A percentile compares a stretch with the other conserved stretches of the same genome.
Conservation (phyloP, 1,140 invertebrate genomes). For the Cherax quadricarinatus region DNA sequence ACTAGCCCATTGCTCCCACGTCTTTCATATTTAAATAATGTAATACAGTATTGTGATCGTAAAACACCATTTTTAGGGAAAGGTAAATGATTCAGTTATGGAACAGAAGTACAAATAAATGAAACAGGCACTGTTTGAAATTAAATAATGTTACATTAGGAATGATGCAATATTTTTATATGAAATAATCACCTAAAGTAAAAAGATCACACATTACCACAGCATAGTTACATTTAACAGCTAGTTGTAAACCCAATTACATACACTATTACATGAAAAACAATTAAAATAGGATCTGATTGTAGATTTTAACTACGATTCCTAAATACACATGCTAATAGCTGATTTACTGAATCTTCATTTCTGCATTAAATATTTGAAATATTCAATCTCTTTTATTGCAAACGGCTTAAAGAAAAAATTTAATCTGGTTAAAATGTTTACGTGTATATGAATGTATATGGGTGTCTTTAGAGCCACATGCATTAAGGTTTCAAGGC, state of each 20-base stretch:
- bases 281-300: neutral
- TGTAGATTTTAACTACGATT: neutral
- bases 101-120: too few species aligned
- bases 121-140: neutral
- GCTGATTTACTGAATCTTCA: too few species aligned
- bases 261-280: neutral
- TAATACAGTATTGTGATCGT: too few species aligned
- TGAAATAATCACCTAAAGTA: neutral
- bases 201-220: neutral
- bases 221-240: neutral
- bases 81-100: too few species aligned
- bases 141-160: neutral
- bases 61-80: too few species aligned
- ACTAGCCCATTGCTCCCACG: too few species aligned
- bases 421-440: neutral
- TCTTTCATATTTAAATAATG: too few species aligned
- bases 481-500: slow-evolving; percentile 27
- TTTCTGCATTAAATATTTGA: too few species aligned
- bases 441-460: neutral
- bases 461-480: neutral
- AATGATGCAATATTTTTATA: neutral
- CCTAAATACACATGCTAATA: too few species aligned
- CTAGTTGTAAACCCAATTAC: neutral
- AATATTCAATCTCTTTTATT: too few species aligned
- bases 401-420: too few species aligned